Conservation (phyloP, 2,113 vertebrate species). For the Aplodontia rufa region DNA sequence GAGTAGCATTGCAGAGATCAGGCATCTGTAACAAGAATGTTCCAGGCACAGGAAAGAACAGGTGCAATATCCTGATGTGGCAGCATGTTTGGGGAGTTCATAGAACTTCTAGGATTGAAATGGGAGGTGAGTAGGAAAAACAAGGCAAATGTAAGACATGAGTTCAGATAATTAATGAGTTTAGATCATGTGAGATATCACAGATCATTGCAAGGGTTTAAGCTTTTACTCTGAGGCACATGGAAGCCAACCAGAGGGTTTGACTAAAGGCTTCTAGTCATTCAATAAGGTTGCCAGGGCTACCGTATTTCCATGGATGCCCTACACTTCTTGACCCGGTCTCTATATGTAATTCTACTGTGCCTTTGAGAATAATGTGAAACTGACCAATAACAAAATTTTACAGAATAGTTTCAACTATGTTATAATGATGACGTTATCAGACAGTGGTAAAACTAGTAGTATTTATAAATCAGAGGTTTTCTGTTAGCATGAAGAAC, state of each 20-base stretch:
- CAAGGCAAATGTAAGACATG: not conserved
- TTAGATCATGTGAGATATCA: not conserved
- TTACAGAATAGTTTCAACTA: not conserved
- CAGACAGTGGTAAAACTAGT: not conserved
- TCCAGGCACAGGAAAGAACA: not conserved
- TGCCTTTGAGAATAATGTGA: not conserved
- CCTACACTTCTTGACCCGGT: not conserved
- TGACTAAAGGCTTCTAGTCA: not conserved
- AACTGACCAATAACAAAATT: not conserved
- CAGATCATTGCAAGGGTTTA: not conserved
- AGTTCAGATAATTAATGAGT: not conserved
- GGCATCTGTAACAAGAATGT: not conserved
- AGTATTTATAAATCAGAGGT: not conserved
- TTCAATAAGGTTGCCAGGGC: not conserved
- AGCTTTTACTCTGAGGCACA: not conserved
- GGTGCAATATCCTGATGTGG: not conserved
- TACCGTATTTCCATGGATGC: fast-evolving
- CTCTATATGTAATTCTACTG: not conserved
- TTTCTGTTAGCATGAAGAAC: not conserved
- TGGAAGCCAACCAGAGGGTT: not conserved
- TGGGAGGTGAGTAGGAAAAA: not conserved
- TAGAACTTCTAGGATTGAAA: not conserved
- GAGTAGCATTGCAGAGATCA: not conserved
- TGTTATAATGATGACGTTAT: not conserved
- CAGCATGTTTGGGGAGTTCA: not conserved